Conservation (phyloP, 2,888 invertebrate species). For the Micoletzkya japonica region DNA sequence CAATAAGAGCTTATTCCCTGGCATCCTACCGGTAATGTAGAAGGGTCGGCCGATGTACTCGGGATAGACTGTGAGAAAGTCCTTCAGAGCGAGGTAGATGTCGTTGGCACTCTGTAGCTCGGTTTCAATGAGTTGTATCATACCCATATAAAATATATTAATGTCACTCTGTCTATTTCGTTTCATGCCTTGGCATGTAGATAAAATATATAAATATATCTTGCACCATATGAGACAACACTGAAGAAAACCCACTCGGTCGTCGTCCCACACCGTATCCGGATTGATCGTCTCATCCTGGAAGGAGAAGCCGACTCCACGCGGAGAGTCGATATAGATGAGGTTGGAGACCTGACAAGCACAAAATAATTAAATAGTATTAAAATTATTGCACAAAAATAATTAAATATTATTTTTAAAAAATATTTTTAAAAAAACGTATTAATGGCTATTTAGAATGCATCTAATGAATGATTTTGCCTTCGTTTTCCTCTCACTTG, state of each 20-base stretch:
- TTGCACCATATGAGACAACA: background rate
- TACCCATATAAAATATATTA: conserved; percentile 31
- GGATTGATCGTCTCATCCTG: conserved; percentile 45
- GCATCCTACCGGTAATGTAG: conserved; percentile 52
- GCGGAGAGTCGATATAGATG: conserved; percentile 68
- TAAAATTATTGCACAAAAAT: too few relatives aligned
- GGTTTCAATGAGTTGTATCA: too few relatives aligned
- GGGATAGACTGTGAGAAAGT: conserved; percentile 67
- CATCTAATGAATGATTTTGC: too few relatives aligned
- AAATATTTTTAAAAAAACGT: too few relatives aligned
- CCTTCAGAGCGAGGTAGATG: conserved; percentile 66
- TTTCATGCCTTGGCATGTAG: background rate
- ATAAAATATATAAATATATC: background rate
- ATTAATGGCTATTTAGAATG: too few relatives aligned
- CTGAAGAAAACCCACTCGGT: conserved; percentile 31
- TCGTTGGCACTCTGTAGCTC: conserved; percentile 64
- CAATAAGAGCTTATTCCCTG: background rate
- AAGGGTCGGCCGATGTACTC: conserved; percentile 66
- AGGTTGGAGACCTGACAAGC: conserved; percentile 68
- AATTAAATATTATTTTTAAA: too few relatives aligned
- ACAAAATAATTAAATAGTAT: too few relatives aligned
- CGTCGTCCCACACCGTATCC: conserved; percentile 43
- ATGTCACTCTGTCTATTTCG: background rate
- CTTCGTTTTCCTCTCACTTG: too few relatives aligned
- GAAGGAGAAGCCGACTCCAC: conserved; percentile 68